These are phyloP conservation scores for Tromatobia lineatoria DNA, from an alignment of 2,888 invertebrate species.

Conservation along the genomic window DNA sequence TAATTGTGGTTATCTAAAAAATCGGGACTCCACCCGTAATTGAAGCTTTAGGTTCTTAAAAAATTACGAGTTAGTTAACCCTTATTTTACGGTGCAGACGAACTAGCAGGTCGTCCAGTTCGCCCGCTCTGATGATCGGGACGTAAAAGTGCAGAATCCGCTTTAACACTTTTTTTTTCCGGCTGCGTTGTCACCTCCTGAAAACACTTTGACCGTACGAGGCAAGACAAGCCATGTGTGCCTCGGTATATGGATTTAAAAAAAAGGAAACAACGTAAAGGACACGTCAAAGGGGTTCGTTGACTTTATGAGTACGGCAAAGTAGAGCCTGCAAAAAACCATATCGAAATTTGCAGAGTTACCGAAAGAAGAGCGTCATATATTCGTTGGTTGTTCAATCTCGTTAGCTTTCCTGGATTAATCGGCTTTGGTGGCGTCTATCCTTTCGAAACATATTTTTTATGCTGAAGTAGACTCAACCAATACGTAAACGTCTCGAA, in stretches of 20 bases:
- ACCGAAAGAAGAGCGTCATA: conserved; percentile 20
- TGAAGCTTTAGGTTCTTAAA: not conserved
- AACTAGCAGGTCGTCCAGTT: conserved; percentile 2
- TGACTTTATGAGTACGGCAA: not conserved
- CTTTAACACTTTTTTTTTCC: conserved; percentile 53
- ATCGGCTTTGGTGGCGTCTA: not conserved
- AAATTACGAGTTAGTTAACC: conserved; percentile 37
- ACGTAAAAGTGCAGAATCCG: conserved; percentile 41
- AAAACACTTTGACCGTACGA: conserved; percentile 18
- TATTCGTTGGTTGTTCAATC: conserved; percentile 21
- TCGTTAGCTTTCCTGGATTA: not conserved
- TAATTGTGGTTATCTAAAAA: no score
- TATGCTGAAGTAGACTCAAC: no score
- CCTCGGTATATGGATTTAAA: not conserved
- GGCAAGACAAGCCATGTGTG: conserved; percentile 16
- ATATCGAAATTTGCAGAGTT: conserved; percentile 57
- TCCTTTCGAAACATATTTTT: not conserved
- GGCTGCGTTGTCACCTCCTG: conserved; percentile 34
- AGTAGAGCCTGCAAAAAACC: conserved; percentile 16
- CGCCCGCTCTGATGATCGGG: conserved; percentile 32
- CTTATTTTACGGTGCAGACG: conserved; percentile 34
- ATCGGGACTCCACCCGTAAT: not conserved
- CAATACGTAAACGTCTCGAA: no score
- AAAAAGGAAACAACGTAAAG: conserved; percentile 4
- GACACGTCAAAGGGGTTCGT: not conserved